phyloP scores from a whole-genome alignment of 2,113 vertebrate genomes.

The Tetrax tetrax region DNA sequence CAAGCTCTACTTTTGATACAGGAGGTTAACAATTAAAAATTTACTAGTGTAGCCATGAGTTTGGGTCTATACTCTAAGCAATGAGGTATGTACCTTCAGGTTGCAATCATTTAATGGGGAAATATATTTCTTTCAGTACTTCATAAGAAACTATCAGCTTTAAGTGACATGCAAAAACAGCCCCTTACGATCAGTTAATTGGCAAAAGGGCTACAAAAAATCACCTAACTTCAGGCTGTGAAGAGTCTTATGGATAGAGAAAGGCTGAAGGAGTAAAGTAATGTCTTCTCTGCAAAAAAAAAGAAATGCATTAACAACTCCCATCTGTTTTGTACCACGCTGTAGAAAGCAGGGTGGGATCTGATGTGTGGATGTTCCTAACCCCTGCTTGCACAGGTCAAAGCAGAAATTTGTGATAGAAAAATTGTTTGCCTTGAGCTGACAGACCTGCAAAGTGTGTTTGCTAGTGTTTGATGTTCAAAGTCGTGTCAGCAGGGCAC shows the following conservation, averaged over 20 bases:
- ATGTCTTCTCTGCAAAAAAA: neutral
- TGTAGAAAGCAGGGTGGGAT: neutral
- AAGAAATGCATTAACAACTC: neutral
- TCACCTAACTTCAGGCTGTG: neutral
- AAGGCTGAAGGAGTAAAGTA: neutral
- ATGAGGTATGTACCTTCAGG: neutral
- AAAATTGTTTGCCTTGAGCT: neutral
- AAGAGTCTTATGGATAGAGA: neutral
- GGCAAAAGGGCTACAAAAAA: neutral
- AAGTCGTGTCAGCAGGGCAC: neutral
- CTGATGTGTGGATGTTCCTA: neutral
- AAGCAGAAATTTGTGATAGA: neutral
- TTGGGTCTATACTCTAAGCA: neutral
- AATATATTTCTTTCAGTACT: neutral
- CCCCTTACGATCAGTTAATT: neutral
- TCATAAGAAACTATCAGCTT: neutral
- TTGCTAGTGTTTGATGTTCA: neutral
- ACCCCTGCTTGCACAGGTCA: neutral
- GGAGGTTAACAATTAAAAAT: neutral
- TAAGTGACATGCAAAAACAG: neutral
- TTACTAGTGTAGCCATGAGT: neutral
- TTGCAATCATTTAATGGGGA: neutral
- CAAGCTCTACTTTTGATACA: neutral
- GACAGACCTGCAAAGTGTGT: neutral
- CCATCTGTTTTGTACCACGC: rapidly evolving